These are phyloP conservation scores for Dryas iulia DNA, from an alignment of 1,140 invertebrate genomes.

Conservation along the genomic window DNA sequence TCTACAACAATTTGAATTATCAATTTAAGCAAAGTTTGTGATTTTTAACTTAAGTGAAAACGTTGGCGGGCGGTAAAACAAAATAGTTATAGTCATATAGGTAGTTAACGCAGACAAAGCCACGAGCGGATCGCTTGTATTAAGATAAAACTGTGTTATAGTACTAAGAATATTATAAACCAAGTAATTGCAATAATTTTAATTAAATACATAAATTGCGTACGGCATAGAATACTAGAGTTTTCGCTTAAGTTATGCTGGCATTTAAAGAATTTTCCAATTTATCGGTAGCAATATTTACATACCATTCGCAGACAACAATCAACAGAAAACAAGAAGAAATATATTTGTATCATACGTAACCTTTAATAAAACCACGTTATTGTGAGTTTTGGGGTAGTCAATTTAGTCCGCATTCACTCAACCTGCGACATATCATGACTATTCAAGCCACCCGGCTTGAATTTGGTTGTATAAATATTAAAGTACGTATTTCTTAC, in stretches of 20 bases:
- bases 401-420: slow-evolving; percentile 58
- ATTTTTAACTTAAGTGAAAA: too few species aligned
- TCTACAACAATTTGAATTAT: too few species aligned
- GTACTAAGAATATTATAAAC: not conserved
- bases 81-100: too few species aligned
- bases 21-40: too few species aligned
- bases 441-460: not conserved
- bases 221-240: not conserved
- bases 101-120: too few species aligned
- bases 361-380: slow-evolving; percentile 47
- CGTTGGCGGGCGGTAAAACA: too few species aligned
- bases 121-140: too few species aligned
- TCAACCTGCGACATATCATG: slow-evolving; percentile 36
- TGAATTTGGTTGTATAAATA: not conserved
- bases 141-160: not conserved
- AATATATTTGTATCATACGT: not conserved
- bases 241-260: not conserved
- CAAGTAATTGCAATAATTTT: too few species aligned
- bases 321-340: not conserved
- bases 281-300: not conserved
- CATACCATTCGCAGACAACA: not conserved
- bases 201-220: not conserved
- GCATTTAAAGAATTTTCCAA: not conserved
- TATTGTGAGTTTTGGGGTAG: slow-evolving; percentile 55
- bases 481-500: too few species aligned